Evolutionary conservation across 2,797 vertebrate species (phyloP).

Genomic region (Zalophus californianus): DNA sequence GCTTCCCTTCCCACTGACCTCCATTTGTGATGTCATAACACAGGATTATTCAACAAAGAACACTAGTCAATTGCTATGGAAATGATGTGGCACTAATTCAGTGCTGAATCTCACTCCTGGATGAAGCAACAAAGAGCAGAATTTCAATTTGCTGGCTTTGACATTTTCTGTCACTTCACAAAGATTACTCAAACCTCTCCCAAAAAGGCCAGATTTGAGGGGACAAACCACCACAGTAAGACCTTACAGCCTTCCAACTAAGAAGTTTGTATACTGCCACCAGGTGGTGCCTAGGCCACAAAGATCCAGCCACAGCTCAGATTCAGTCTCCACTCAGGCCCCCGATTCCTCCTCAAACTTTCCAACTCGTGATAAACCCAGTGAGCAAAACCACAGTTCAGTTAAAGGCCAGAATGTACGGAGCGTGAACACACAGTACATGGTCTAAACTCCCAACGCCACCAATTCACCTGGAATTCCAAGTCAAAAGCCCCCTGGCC

Average conservation of each 20-base stretch:
- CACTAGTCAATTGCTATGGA: slow-evolving; percentile 47
- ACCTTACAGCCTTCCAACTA: not conserved
- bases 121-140: not conserved
- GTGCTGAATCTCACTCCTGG: not conserved
- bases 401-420: not conserved
- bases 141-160: not conserved
- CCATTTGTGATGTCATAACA: slow-evolving; percentile 78
- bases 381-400: not conserved
- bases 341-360: not conserved
- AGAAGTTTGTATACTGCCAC: accelerated
- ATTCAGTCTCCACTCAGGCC: not conserved
- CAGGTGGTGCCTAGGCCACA: not conserved
- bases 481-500: not conserved
- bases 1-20: not conserved
- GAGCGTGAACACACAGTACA: not conserved
- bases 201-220: not conserved
- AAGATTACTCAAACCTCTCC: not conserved
- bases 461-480: not conserved
- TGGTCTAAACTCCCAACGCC: not conserved
- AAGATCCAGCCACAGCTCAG: not conserved
- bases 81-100: not conserved
- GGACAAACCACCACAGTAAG: not conserved
- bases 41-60: slow-evolving; percentile 25
- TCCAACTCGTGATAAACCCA: not conserved
- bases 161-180: not conserved